phyloP scores from a whole-genome alignment of 1,140 invertebrate species.

The Apolygus lucorum region DNA sequence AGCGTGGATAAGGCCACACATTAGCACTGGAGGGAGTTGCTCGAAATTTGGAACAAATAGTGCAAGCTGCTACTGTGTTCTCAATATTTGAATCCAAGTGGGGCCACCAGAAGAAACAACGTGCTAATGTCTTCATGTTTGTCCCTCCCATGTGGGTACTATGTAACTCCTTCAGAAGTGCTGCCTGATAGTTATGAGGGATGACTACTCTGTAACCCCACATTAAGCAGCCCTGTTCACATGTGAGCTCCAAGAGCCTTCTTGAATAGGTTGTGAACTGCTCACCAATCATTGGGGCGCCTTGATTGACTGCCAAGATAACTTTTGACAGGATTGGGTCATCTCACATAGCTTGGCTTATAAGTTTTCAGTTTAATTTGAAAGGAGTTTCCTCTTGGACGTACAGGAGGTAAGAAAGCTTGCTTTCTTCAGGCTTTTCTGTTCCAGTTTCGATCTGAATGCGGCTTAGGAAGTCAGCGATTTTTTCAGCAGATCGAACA shows the following conservation, averaged over 20 bases:
- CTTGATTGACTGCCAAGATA: background rate
- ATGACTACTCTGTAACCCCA: no score
- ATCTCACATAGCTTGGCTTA: background rate
- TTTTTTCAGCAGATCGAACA: no score
- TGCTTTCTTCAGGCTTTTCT: background rate
- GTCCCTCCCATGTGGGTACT: no score
- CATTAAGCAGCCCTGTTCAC: no score
- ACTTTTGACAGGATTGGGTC: background rate
- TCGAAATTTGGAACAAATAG: background rate
- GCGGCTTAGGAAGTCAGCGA: background rate
- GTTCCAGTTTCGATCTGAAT: background rate
- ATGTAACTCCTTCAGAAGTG: no score
- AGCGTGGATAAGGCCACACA: background rate
- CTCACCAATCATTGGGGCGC: background rate
- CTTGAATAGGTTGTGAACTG: background rate
- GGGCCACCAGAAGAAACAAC: no score
- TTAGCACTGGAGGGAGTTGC: background rate
- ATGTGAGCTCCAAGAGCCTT: no score
- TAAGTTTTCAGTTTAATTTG: background rate
- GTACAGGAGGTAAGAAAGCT: background rate
- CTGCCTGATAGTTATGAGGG: no score
- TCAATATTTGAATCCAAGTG: no score
- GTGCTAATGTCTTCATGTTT: no score
- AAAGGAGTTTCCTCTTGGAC: background rate
- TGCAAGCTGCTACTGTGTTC: background rate